These are phyloP conservation scores for Xanthorhoe designata DNA, from an alignment of 2,888 invertebrate species.

Conservation along the genomic window DNA sequence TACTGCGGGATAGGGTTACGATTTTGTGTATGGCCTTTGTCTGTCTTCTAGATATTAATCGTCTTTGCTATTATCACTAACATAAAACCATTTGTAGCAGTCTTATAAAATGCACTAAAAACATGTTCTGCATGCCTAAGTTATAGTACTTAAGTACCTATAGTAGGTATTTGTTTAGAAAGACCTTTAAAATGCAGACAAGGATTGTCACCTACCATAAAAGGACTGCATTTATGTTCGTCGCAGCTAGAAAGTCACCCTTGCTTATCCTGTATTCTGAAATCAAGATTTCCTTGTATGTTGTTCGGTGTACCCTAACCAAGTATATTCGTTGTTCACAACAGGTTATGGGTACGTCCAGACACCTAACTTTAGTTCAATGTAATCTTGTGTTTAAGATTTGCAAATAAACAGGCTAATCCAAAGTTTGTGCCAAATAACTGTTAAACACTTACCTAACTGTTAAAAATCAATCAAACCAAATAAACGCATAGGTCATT, in stretches of 20 bases:
- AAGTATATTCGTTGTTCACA: neutral
- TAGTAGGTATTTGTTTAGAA: no score
- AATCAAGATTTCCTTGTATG: neutral
- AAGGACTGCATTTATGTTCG: neutral
- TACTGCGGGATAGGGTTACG: no score
- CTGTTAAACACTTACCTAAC: neutral
- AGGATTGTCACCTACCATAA: neutral
- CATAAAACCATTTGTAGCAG: neutral
- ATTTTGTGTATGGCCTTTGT: no score
- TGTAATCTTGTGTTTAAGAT: neutral
- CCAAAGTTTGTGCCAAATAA: neutral
- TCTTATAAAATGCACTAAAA: no score
- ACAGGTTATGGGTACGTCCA: neutral
- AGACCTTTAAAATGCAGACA: no score
- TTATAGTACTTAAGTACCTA: no score
- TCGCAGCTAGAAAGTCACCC: neutral
- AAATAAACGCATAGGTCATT: neutral
- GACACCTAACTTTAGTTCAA: neutral
- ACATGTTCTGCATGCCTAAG: no score
- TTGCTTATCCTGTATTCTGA: neutral
- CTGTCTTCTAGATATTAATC: no score
- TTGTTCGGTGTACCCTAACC: neutral
- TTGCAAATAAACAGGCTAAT: neutral
- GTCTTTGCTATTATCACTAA: no score
- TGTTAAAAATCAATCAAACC: constrained; percentile 1